Percentiles rank a stretch among this genome's conserved stretches.
Evolutionary conservation across 2,888 invertebrate genomes (phyloP).

Genomic region (Cosmorhoe ocellata): DNA sequence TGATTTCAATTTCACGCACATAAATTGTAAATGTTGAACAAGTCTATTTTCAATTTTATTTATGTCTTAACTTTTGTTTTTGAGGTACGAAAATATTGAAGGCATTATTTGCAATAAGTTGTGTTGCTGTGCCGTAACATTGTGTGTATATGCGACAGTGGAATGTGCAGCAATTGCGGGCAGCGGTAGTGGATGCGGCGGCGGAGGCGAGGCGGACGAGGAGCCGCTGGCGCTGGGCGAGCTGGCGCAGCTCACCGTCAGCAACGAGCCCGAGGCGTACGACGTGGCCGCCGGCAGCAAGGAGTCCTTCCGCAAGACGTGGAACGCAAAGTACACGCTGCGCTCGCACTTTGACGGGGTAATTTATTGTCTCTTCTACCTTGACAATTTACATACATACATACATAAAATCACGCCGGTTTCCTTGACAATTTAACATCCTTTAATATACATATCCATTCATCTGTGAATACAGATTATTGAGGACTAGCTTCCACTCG

Average conservation of each 20-base stretch:
- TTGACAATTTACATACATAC: too few relatives aligned
- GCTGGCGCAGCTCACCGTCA: conserved; percentile 97
- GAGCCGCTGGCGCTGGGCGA: conserved; percentile 95
- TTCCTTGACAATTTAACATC: too few relatives aligned
- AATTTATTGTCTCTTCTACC: neutral
- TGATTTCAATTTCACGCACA: too few relatives aligned
- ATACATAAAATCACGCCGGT: too few relatives aligned
- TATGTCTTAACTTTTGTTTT: too few relatives aligned
- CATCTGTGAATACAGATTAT: too few relatives aligned
- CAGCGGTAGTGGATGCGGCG: conserved; percentile 40
- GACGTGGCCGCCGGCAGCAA: conserved; percentile 91
- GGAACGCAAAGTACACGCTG: conserved; percentile 98
- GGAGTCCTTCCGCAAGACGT: conserved; percentile 95
- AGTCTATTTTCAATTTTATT: too few relatives aligned
- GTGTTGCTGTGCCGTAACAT: conserved; percentile 14
- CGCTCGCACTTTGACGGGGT: conserved; percentile 96
- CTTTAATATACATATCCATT: too few relatives aligned
- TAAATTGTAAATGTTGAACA: too few relatives aligned
- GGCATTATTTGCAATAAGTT: too few relatives aligned
- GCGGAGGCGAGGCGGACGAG: conserved; percentile 86
- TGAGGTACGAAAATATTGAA: too few relatives aligned
- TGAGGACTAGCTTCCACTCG: too few relatives aligned
- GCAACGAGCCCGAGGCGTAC: conserved; percentile 97
- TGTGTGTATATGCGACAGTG: conserved; percentile 39
- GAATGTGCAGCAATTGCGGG: conserved; percentile 52